A percentile compares a stretch with the other conserved stretches of the same genome.
phyloP scores from a whole-genome alignment of 2,888 invertebrate species.

The Mythimna albipuncta region DNA sequence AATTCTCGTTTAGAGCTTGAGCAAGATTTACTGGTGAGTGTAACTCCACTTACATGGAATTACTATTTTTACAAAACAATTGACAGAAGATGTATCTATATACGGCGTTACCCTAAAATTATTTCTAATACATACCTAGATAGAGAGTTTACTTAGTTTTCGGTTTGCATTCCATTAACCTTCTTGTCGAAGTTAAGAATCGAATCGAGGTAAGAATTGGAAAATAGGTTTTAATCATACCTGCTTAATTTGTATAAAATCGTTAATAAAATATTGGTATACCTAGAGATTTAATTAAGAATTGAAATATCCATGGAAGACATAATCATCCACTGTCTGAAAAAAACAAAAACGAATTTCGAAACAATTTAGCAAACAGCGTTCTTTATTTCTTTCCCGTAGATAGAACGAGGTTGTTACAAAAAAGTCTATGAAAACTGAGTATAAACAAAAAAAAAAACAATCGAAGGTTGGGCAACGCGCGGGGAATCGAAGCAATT shows the following conservation, averaged over 20 bases:
- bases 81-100: neutral
- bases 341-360: neutral
- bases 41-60: neutral
- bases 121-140: neutral
- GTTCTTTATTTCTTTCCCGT: conserved; percentile 1
- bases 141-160: neutral
- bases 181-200: neutral
- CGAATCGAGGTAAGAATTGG: no score
- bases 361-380: neutral
- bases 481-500: conserved; percentile 78
- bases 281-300: neutral
- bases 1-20: neutral
- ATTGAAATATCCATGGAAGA: neutral
- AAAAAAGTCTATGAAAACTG: conserved; percentile 50
- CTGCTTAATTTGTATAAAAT: neutral
- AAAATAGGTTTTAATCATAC: no score
- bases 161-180: neutral
- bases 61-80: neutral
- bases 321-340: neutral
- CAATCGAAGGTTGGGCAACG: conserved; percentile 66
- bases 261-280: neutral
- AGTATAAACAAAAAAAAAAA: conserved; percentile 66
- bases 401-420: conserved; percentile 24
- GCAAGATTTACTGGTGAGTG: neutral
- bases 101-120: no score